Base-by-base conservation (phyloP, 2,888 invertebrate species). In the Athripsodes cinereus region DNA sequence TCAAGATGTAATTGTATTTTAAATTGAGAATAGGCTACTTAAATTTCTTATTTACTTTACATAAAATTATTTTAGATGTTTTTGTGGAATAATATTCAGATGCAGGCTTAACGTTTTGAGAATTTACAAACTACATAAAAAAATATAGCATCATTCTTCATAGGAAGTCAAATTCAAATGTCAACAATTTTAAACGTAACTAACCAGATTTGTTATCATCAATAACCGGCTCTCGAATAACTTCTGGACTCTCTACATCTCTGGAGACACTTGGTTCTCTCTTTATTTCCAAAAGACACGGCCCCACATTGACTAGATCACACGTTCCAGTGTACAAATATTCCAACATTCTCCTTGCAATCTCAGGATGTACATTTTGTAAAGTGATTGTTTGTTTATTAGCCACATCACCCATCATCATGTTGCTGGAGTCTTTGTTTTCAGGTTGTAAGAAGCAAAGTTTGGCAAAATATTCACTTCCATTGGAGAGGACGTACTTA, bases 261-360 rank as follows among this genome's bases (percentile, higher is more conserved):
- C 54, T 57, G 3, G 52, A 20, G n/a, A 50, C 26, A 11, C 52
- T 57, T 2, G 53, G 11, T 31, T 79, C 78, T 66, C 67, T 75
- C 66, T 71, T 72, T 64, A 77, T 72, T 69, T 73, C 76, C n/a
- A 78, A 64, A 0, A 71, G 69, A 59, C 80, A 78, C 1, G 75
- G 72, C 0, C 83, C 86, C 31, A 76, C 65, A 52, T 75, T 76
- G 0, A 81, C 70, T 19, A 87, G 77, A 65, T 84, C 83, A 68
- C 87, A 88, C 1, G 73, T 74, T 3, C 84, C 83, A 0, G 85
- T 85, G 68, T 93, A 92, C 66, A 91, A 82, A 69, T 75, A 86
- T 57, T 74, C 71, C 6, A 92, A 69, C n/a, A 91, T 73, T 61
- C 90, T 78, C 59, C 86, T 81, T 68, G 92, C 89, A 58, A 89